Conservation (phyloP, 2,113 vertebrate species). For the Tachysurus fulvidraco region DNA sequence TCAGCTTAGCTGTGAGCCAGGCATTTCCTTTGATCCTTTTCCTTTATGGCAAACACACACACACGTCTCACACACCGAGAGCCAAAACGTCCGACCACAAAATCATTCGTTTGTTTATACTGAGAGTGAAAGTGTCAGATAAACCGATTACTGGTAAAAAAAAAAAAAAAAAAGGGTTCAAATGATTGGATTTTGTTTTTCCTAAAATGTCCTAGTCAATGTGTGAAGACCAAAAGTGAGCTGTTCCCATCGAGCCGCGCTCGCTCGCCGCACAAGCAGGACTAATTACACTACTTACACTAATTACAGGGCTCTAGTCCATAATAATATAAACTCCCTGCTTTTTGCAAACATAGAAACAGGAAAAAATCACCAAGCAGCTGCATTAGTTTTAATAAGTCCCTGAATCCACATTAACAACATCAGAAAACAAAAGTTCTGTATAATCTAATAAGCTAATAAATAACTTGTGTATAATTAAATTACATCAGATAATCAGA, state of each 20-base stretch:
- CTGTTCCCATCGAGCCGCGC: too few relatives aligned
- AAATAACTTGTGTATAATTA: neutral
- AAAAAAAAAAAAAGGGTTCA: too few relatives aligned
- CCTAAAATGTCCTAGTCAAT: too few relatives aligned
- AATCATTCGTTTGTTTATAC: too few relatives aligned
- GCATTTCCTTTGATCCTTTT: slow-evolving; percentile 44
- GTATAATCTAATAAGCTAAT: neutral
- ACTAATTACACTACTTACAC: neutral
- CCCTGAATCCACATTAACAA: neutral
- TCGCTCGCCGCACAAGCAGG: neutral
- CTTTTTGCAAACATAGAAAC: neutral
- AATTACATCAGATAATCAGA: neutral
- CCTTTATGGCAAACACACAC: neutral
- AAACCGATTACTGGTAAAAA: too few relatives aligned
- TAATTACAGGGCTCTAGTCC: neutral
- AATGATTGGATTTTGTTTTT: too few relatives aligned
- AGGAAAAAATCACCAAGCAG: neutral
- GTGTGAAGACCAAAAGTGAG: too few relatives aligned
- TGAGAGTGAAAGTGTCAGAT: too few relatives aligned
- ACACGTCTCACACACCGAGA: too few relatives aligned
- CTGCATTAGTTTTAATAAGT: neutral
- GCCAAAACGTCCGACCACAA: too few relatives aligned
- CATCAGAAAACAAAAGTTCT: neutral
- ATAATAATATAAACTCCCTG: neutral
- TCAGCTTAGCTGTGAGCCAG: slow-evolving; percentile 20